Evolutionary conservation across 1,140 invertebrate genomes (phyloP), one percentile per base, ranked within the genome.

Genomic region (Alviniconcha marisindica): DNA sequence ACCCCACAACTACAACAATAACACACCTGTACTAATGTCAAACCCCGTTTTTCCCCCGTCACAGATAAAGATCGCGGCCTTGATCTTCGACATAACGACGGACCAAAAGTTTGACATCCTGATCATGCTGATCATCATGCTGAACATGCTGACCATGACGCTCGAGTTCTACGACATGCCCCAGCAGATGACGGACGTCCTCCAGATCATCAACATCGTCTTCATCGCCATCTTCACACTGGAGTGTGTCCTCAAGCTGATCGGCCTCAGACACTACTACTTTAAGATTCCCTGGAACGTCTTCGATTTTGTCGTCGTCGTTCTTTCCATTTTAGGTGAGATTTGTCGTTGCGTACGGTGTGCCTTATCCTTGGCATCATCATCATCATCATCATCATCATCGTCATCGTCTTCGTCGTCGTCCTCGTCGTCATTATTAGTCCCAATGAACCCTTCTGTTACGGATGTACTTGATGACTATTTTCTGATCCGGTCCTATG

Each of bases 221-320:
- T 99, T 99, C 95, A 99, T 99, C 94, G 97, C 97, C 93, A 97
- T 99, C 95, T 99, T 99, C 95, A 98, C 97, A 93, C 96, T 96
- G 88, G 98, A 99, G 95, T 99, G 98, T 95, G 95, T 98, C 91
- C 96, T 99, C 94, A 99, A 99, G 95, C 96, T 99, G 91, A 97
- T 99, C 94, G 98, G 97, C 84, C 96, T 99, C 90, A 95, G 98
- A 91, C 98, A 97, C 94, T 97, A 99, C 95, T 99, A 99, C 95
- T 99, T 99, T 95, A 98, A 97, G 94, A 97, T 99, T 94, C 98
- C 98, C 83, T 99, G 98, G 98, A 99, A 99, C 95, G 95, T 99
- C 89, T 99, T 99, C 95, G 98, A 99, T 95, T 98, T 99, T 95
- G 97, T 99, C 91, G 98, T 99, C 93, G 98, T 99, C 91, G 98